phyloP scores from a whole-genome alignment of 2,888 invertebrate genomes.

The Ischnus inquisitorius region DNA sequence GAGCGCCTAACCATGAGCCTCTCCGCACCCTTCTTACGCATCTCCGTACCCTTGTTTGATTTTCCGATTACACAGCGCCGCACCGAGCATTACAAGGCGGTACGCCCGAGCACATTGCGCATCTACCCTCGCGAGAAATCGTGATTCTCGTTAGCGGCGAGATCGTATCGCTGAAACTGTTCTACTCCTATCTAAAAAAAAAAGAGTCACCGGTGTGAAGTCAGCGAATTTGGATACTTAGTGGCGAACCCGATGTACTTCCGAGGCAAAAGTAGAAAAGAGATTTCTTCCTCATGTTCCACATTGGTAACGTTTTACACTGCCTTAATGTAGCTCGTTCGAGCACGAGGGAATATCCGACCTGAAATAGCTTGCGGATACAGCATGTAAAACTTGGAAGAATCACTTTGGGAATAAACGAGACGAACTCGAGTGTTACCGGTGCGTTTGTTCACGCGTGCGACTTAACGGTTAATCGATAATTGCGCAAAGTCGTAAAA shows the following conservation, averaged over 20 bases:
- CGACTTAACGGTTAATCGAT: slow-evolving; percentile 75
- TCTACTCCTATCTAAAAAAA: background rate
- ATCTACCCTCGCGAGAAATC: background rate
- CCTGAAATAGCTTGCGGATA: background rate
- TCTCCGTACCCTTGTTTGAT: slow-evolving; percentile 52
- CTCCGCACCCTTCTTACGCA: slow-evolving; percentile 18
- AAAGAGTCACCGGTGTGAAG: too few species aligned
- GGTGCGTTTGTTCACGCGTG: slow-evolving; percentile 70
- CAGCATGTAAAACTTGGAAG: background rate
- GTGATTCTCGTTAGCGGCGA: background rate
- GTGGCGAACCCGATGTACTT: too few species aligned
- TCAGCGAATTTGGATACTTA: too few species aligned
- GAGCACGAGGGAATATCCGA: background rate
- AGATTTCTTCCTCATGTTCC: too few species aligned
- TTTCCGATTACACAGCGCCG: slow-evolving; percentile 48
- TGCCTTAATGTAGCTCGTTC: too few species aligned
- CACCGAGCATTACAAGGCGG: background rate
- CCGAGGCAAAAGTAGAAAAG: too few species aligned
- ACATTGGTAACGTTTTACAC: too few species aligned
- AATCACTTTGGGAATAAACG: slow-evolving; percentile 36
- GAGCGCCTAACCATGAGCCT: slow-evolving; percentile 46
- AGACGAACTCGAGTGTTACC: slow-evolving; percentile 33
- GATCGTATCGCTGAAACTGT: background rate
- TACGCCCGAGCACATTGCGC: background rate
- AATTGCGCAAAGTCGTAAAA: slow-evolving; percentile 75